Evolutionary conservation across 2,888 invertebrate genomes (phyloP).

Genomic region (Trissolcus brochymenae): DNA sequence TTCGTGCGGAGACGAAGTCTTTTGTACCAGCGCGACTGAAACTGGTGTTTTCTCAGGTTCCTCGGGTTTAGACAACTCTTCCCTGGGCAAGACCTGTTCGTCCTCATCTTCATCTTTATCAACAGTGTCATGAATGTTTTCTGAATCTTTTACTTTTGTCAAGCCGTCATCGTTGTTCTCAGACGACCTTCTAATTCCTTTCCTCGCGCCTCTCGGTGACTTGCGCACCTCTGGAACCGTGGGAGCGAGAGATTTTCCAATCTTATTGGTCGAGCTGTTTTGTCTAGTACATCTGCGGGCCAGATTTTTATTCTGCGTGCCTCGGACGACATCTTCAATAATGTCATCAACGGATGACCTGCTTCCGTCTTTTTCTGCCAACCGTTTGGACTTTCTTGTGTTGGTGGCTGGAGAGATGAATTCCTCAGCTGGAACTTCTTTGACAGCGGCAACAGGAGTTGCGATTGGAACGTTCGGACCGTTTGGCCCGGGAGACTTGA

Average conservation of each 20-base stretch:
- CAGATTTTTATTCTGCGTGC: slow-evolving; percentile 77
- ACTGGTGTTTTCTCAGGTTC: background rate
- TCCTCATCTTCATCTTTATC: slow-evolving; percentile 42
- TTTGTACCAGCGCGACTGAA: slow-evolving; percentile 56
- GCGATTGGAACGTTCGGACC: slow-evolving; percentile 74
- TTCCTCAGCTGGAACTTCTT: slow-evolving; percentile 79
- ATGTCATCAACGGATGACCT: slow-evolving; percentile 90
- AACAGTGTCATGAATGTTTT: slow-evolving; percentile 42
- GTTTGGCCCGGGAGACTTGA: slow-evolving; percentile 82
- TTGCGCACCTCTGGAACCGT: slow-evolving; percentile 76
- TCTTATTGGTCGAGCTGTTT: slow-evolving; percentile 70
- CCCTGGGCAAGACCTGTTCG: background rate
- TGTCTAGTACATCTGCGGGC: slow-evolving; percentile 79
- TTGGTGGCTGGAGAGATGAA: slow-evolving; percentile 79
- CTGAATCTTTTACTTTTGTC: slow-evolving; percentile 75
- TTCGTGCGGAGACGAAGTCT: slow-evolving; percentile 74
- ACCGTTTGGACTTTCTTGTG: slow-evolving; percentile 87
- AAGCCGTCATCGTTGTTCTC: slow-evolving; percentile 82
- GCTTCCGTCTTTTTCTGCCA: slow-evolving; percentile 87
- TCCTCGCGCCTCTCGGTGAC: slow-evolving; percentile 81
- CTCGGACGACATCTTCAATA: slow-evolving; percentile 92
- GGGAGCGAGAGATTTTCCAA: slow-evolving; percentile 56
- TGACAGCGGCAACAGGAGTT: slow-evolving; percentile 76
- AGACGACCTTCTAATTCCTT: slow-evolving; percentile 81
- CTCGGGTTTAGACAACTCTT: background rate